Conservation (phyloP, 2,113 vertebrate genomes). For the Cinclus mexicanus region DNA sequence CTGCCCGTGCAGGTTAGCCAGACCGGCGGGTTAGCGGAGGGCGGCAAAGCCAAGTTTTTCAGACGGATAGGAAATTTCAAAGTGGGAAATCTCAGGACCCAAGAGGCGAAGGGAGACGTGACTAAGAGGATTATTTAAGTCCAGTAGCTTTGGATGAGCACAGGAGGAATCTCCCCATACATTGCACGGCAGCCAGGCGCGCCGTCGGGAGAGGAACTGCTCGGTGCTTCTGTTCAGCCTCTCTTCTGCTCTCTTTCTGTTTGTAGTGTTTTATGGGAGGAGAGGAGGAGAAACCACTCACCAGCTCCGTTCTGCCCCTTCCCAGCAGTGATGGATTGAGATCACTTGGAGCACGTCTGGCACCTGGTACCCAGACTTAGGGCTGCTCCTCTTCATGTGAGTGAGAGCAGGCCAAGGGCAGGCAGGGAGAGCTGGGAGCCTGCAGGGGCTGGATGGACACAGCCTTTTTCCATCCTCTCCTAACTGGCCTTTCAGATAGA, state of each 20-base stretch:
- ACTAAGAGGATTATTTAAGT: not conserved
- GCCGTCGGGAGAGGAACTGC: not conserved
- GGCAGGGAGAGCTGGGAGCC: not conserved
- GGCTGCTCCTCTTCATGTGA: rapidly evolving
- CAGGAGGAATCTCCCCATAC: not conserved
- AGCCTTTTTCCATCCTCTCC: not conserved
- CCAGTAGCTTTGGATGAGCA: not conserved
- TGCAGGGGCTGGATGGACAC: rapidly evolving
- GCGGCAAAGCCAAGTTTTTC: not conserved
- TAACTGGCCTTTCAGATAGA: not conserved
- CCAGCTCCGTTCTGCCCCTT: not conserved
- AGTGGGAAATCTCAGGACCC: not conserved
- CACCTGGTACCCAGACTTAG: not conserved
- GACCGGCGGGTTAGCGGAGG: not conserved
- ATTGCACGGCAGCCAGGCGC: rapidly evolving
- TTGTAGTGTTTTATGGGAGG: not conserved
- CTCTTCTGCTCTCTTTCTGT: not conserved
- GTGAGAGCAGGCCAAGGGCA: not conserved
- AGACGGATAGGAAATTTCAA: not conserved
- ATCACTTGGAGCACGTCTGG: rapidly evolving
- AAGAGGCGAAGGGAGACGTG: not conserved
- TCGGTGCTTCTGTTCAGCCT: not conserved
- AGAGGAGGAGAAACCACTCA: slow-evolving; percentile 1
- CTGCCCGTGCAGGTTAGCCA: not conserved
- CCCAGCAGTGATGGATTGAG: not conserved